Evolutionary conservation across 2,888 invertebrate species (phyloP).

Genomic region (Campoplex capitator): DNA sequence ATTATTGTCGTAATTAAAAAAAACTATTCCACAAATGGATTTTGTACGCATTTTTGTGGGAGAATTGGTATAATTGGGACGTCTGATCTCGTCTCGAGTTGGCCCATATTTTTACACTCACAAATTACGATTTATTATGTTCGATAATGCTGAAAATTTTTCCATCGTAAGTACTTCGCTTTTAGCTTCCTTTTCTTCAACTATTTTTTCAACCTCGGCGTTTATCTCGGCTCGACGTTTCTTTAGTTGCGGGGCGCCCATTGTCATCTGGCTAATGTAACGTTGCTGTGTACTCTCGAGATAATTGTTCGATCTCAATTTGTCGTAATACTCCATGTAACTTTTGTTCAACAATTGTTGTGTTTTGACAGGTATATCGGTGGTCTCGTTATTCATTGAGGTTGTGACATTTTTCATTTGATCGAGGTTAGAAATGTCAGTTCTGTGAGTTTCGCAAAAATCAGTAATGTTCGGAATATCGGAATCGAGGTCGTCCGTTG

Average conservation of each 20-base stretch:
- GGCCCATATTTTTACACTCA: slow-evolving; percentile 64
- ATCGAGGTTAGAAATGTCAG: slow-evolving; percentile 37
- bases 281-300: slow-evolving; percentile 66
- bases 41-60: too few relatives aligned
- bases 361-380: slow-evolving; percentile 76
- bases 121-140: slow-evolving; percentile 79
- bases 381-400: slow-evolving; percentile 62
- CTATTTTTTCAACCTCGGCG: slow-evolving; percentile 32
- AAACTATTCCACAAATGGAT: too few relatives aligned
- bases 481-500: slow-evolving; percentile 50
- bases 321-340: slow-evolving; percentile 80
- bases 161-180: slow-evolving; percentile 75
- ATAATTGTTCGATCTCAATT: slow-evolving; percentile 70
- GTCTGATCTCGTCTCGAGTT: not conserved
- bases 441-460: slow-evolving; percentile 50
- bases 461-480: slow-evolving; percentile 40
- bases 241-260: slow-evolving; percentile 71
- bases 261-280: slow-evolving; percentile 70
- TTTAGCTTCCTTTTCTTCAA: slow-evolving; percentile 49
- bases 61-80: not conserved
- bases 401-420: slow-evolving; percentile 23
- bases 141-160: slow-evolving; percentile 78
- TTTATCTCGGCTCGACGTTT: slow-evolving; percentile 65
- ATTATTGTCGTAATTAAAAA: not conserved
- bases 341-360: slow-evolving; percentile 78